Conservation (phyloP, 2,113 vertebrate species). For the Trematocara nigrifrons region DNA sequence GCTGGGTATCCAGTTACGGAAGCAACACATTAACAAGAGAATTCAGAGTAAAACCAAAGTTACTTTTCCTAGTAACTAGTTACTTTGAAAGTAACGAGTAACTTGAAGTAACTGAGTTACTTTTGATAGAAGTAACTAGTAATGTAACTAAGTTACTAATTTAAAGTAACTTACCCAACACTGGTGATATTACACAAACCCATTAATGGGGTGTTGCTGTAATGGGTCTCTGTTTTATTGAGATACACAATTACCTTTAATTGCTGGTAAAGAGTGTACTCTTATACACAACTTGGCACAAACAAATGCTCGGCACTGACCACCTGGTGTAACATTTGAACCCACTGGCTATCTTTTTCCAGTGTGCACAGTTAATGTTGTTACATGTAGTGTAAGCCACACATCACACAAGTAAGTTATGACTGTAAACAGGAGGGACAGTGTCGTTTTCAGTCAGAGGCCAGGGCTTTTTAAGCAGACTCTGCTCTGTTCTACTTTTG, state of each 20-base stretch:
- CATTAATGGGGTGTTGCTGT: background rate
- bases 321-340: background rate
- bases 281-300: background rate
- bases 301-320: background rate
- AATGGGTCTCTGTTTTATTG: background rate
- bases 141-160: background rate
- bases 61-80: background rate
- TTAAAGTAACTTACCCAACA: background rate
- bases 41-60: background rate
- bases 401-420: background rate
- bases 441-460: background rate
- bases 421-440: background rate
- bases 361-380: background rate
- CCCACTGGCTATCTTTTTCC: background rate
- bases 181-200: background rate
- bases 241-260: background rate
- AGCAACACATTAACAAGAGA: background rate
- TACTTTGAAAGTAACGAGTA: background rate
- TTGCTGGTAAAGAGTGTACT: background rate
- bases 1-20: fast-evolving
- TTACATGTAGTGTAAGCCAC: background rate
- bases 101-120: background rate
- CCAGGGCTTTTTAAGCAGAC: background rate
- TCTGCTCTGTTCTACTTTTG: background rate
- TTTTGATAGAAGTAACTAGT: background rate